Evolutionary conservation across 2,113 vertebrate genomes (phyloP).

Genomic region (Oryzias celebensis): DNA sequence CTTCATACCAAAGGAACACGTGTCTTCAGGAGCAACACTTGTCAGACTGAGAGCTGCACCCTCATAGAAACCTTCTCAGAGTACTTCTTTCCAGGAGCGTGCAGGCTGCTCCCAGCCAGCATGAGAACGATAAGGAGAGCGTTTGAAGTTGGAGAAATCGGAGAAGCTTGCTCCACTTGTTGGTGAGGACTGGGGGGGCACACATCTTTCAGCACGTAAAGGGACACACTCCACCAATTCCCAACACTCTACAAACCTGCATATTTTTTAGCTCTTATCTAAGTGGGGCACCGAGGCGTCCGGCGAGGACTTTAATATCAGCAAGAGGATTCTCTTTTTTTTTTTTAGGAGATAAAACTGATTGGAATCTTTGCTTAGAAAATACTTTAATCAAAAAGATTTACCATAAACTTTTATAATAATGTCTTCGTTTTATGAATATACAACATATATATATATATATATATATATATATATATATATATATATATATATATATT

Average conservation of each 20-base stretch:
- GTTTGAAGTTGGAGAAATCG: conserved; percentile 5
- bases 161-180: conserved; percentile 10
- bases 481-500: background rate
- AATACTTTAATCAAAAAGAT: too few species aligned
- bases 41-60: conserved; percentile 23
- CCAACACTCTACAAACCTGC: conserved; percentile 9
- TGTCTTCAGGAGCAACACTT: conserved; percentile 17
- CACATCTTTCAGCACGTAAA: background rate
- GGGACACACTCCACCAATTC: background rate
- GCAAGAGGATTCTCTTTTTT: conserved; percentile 3
- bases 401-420: too few species aligned
- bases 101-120: conserved; percentile 6
- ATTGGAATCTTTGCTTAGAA: too few species aligned
- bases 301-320: conserved; percentile 21
- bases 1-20: background rate
- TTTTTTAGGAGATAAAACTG: too few species aligned
- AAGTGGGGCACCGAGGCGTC: conserved; percentile 5
- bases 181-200: background rate
- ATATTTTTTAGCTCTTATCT: conserved; percentile 32
- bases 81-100: conserved; percentile 12
- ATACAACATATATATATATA: too few species aligned
- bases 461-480: background rate
- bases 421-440: too few species aligned
- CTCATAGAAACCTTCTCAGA: conserved; percentile 5
- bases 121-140: background rate